Evolutionary conservation across 2,113 vertebrate genomes (phyloP).

Genomic region (Nerophis ophidion): DNA sequence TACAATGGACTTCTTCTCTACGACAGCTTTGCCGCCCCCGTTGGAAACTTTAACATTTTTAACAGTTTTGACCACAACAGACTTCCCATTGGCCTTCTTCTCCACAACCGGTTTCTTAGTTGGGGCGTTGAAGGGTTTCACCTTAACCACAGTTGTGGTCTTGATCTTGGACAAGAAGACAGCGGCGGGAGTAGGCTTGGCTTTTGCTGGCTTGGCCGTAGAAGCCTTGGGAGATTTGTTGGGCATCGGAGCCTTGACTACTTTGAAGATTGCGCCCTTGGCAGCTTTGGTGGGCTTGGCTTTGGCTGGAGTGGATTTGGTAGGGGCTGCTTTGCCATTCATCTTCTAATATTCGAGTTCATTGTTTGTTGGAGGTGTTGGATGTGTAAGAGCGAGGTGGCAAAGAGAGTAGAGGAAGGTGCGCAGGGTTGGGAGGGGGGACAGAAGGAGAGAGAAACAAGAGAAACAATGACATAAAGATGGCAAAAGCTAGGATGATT

Average conservation of each 20-base stretch:
- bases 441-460: slow-evolving; percentile 71
- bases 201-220: slow-evolving; percentile 50
- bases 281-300: slow-evolving; percentile 52
- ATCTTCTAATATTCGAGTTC: slow-evolving; percentile 60
- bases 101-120: slow-evolving; percentile 43
- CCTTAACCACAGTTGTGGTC: slow-evolving; percentile 49
- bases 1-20: slow-evolving; percentile 45
- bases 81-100: slow-evolving; percentile 48
- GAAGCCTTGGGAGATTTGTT: slow-evolving; percentile 45
- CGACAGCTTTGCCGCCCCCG: slow-evolving; percentile 53
- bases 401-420: slow-evolving; percentile 29
- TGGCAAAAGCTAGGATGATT: slow-evolving; percentile 65
- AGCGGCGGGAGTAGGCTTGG: slow-evolving; percentile 47
- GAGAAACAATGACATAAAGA: slow-evolving; percentile 73
- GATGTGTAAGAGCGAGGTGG: slow-evolving; percentile 53
- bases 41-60: slow-evolving; percentile 37
- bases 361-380: slow-evolving; percentile 45
- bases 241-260: slow-evolving; percentile 56
- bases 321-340: slow-evolving; percentile 51
- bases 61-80: slow-evolving; percentile 33
- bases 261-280: slow-evolving; percentile 47
- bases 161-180: slow-evolving; percentile 64
- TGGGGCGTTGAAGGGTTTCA: slow-evolving; percentile 41
- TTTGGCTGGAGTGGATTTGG: slow-evolving; percentile 53
- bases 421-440: slow-evolving; percentile 59